Evolutionary conservation across 2,113 vertebrate species (phyloP).

Genomic region (Phycodurus eques): DNA sequence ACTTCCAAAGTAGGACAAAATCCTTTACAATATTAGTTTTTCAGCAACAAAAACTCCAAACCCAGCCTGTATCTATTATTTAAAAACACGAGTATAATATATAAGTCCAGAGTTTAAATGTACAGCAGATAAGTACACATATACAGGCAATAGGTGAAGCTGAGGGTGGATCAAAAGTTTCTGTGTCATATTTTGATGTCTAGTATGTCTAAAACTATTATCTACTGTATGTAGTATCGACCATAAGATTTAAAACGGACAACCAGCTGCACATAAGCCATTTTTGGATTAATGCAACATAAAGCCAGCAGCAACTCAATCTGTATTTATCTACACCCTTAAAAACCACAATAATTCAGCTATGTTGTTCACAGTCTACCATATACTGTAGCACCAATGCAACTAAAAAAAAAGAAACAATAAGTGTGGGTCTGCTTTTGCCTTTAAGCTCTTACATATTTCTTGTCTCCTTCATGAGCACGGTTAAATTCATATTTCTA

Average conservation of each 20-base stretch:
- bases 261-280: neutral
- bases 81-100: constrained; percentile 4
- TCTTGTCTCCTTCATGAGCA: no score
- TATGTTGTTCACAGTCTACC: neutral
- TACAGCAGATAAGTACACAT: constrained; percentile 6
- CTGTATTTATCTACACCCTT: neutral
- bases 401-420: neutral
- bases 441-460: no score
- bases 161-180: neutral
- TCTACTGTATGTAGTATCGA: no score
- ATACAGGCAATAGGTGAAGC: neutral
- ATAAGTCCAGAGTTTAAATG: constrained; percentile 9
- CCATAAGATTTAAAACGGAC: neutral
- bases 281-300: neutral
- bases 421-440: no score
- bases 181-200: neutral
- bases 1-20: neutral
- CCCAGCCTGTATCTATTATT: neutral
- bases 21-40: constrained; percentile 1
- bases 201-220: no score
- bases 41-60: neutral
- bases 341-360: neutral
- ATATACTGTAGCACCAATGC: neutral
- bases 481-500: no score
- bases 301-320: neutral